Evolutionary conservation across 2,113 vertebrate species (phyloP).

Genomic region (Lepus americanus): DNA sequence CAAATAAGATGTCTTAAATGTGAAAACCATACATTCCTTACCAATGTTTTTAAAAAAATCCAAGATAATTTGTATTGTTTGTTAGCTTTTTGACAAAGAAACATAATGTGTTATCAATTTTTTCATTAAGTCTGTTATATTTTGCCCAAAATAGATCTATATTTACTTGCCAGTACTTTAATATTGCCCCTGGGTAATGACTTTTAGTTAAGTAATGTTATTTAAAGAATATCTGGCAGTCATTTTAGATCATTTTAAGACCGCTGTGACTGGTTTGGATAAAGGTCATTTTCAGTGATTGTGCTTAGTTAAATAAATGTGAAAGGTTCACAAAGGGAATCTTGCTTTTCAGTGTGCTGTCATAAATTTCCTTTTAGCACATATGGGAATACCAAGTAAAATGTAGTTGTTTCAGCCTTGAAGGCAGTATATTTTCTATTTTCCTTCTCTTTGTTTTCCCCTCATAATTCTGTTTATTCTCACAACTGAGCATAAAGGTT

Average conservation of each 20-base stretch:
- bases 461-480: constrained; percentile 87
- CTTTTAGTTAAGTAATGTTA: constrained; percentile 88
- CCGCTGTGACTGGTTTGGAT: constrained; percentile 87
- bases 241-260: constrained; percentile 90
- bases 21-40: constrained; percentile 59
- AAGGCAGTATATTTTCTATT: constrained; percentile 89
- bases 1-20: constrained; percentile 64
- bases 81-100: constrained; percentile 78
- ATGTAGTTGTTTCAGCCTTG: constrained; percentile 87
- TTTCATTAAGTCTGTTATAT: constrained; percentile 83
- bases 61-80: constrained; percentile 76
- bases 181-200: constrained; percentile 87
- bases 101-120: constrained; percentile 84
- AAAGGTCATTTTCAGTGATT: constrained; percentile 90
- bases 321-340: constrained; percentile 87
- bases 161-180: constrained; percentile 85
- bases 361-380: constrained; percentile 88
- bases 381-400: constrained; percentile 87
- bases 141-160: constrained; percentile 85
- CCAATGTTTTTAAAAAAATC: constrained; percentile 64
- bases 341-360: constrained; percentile 87
- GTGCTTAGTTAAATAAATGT: constrained; percentile 89
- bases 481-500: constrained; percentile 85
- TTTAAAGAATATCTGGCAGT: constrained; percentile 89
- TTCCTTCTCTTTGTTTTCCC: constrained; percentile 86